Base-by-base conservation (phyloP, 2,888 invertebrate genomes). In the Osmoderma eremita region DNA sequence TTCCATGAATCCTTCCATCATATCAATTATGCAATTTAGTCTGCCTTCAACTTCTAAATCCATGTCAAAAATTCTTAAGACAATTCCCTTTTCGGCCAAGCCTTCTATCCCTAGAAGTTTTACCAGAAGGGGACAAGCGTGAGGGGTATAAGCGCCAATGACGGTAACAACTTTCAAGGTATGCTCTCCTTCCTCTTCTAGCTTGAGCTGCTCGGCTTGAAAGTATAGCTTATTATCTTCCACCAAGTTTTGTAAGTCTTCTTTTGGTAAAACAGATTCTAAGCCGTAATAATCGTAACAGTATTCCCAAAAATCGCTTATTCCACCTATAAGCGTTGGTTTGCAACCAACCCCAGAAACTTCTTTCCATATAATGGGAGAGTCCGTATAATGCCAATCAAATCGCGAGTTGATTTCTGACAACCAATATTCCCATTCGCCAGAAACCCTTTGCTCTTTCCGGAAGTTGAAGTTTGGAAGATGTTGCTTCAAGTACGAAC, bases 341-440 rank as follows among this genome's bases (percentile, higher is more conserved):
- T 84, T 86, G 48, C 86, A 86, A 17, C 86, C 87, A 73, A 83
- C 82, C 76, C 83, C 80, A 61, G 84, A 78, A 64, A 87, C 76
- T 79, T 89, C 87, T 77, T 87, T 88, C 88, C 88, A 89, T 71
- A 89, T 80, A 54, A 89, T 74, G 4, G 88, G 88, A 10, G 87
- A 86, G 49, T 77, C 79, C 1, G 71, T 74, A 67, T 88, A 85
- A 74, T 84, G 83, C 89, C 89, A 89, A 63, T 83, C 82, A 72
- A 87, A 78, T 71, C 81, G 81, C 56, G 79, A 73, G 75, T 88
- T 88, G 30, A 82, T 78, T 76, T 85, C 81, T 50, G 75, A 72
- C 41, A 88, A 73, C 86, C 86, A 88, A 13, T 73, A 67, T 87
- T 84, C 77, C 88, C 88, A 89, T 68, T 87, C 85, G 5, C 78